Evolutionary conservation across 1,140 invertebrate species (phyloP).

Genomic region (Thaumetopoea pityocampa): DNA sequence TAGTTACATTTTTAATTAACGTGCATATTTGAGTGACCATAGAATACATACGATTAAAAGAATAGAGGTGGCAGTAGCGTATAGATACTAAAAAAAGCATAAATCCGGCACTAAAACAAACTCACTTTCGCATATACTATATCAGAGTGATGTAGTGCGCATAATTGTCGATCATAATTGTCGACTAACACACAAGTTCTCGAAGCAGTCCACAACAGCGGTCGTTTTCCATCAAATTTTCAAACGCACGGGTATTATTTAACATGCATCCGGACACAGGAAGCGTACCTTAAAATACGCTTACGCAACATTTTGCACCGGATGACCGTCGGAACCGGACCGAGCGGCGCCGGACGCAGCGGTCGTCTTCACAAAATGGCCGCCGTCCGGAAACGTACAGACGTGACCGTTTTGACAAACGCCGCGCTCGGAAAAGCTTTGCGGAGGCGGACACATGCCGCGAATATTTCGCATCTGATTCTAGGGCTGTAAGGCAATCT

Average conservation of each 20-base stretch:
- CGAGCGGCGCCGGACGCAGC: conserved; percentile 48
- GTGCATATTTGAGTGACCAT: too few species aligned
- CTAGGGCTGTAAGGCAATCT: conserved; percentile 5
- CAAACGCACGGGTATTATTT: too few species aligned
- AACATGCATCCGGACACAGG: conserved; percentile 16
- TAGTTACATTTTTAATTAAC: too few species aligned
- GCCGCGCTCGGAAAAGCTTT: conserved; percentile 42
- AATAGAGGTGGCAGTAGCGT: too few species aligned
- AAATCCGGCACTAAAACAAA: not conserved
- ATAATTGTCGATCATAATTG: too few species aligned
- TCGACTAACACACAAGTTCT: too few species aligned
- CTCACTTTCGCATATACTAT: conserved; percentile 1
- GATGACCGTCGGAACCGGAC: conserved; percentile 37
- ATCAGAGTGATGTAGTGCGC: too few species aligned
- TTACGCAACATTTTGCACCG: conserved; percentile 65
- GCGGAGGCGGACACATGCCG: conserved; percentile 37
- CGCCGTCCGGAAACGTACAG: conserved; percentile 54
- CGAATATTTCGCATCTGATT: conserved; percentile 25
- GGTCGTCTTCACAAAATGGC: conserved; percentile 65
- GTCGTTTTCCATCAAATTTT: too few species aligned
- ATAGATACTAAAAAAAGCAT: too few species aligned
- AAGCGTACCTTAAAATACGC: conserved; percentile 63
- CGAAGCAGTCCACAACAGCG: too few species aligned
- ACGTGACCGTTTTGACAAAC: conserved; percentile 70
- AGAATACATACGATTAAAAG: too few species aligned